phyloP scores from a whole-genome alignment of 2,888 invertebrate species.

The Minunthozetes semirufus region DNA sequence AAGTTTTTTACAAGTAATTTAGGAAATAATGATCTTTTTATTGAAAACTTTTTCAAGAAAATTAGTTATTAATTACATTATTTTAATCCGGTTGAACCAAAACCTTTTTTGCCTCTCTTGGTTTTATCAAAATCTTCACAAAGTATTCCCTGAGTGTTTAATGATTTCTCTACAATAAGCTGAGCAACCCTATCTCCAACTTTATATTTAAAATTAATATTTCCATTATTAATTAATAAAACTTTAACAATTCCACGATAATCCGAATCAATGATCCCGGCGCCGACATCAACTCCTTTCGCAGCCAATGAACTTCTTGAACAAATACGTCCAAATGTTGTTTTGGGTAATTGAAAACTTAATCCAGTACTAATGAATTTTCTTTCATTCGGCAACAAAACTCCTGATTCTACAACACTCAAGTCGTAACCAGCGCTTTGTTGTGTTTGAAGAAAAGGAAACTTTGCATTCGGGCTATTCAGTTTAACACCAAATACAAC shows the following conservation, averaged over 20 bases:
- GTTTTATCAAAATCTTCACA: constrained; percentile 62
- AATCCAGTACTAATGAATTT: background rate
- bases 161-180: constrained; percentile 62
- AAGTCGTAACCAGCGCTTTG: constrained; percentile 1
- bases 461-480: background rate
- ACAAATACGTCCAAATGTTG: background rate
- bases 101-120: constrained; percentile 40
- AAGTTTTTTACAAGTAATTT: background rate
- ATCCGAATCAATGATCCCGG: background rate
- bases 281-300: background rate
- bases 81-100: constrained; percentile 43
- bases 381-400: background rate
- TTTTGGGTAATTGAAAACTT: background rate
- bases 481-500: too few species aligned
- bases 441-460: background rate
- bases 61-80: too few species aligned
- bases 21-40: background rate
- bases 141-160: constrained; percentile 73
- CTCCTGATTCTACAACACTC: background rate
- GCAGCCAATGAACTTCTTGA: background rate
- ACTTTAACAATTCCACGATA: background rate
- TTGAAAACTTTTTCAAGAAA: background rate
- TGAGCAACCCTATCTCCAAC: background rate
- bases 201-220: background rate
- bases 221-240: background rate